phyloP scores from a whole-genome alignment of 1,140 invertebrate species.

The Conus betulinus region DNA sequence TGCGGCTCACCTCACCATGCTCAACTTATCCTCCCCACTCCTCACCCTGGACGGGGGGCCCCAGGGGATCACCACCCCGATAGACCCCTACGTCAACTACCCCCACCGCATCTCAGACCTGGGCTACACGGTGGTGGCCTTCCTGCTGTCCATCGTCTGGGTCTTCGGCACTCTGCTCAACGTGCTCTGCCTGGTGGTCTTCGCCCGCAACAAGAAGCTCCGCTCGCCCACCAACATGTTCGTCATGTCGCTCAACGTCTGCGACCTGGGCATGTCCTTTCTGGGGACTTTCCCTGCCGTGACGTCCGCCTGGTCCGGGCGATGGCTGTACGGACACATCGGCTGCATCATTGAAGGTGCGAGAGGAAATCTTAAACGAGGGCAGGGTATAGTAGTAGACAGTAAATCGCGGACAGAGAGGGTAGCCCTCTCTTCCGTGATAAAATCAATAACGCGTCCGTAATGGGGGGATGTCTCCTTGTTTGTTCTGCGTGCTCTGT shows the following conservation, averaged over 20 bases:
- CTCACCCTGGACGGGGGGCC: too few relatives aligned
- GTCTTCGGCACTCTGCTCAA: slow-evolving; percentile 47
- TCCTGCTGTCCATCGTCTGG: slow-evolving; percentile 39
- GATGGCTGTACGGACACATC: slow-evolving; percentile 53
- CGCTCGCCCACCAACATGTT: slow-evolving; percentile 64
- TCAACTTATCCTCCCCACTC: too few relatives aligned
- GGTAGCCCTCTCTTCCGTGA: too few relatives aligned
- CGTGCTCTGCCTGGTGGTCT: slow-evolving; percentile 45
- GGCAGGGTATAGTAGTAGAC: too few relatives aligned
- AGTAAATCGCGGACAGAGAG: too few relatives aligned
- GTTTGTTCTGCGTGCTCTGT: too few relatives aligned
- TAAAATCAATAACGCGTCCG: too few relatives aligned
- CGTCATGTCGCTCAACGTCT: slow-evolving; percentile 53
- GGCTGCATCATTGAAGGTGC: slow-evolving; percentile 49
- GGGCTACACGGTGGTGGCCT: slow-evolving; percentile 39
- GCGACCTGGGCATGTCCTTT: slow-evolving; percentile 57
- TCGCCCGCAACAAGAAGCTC: slow-evolving; percentile 56
- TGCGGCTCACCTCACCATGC: too few relatives aligned
- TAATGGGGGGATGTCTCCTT: too few relatives aligned
- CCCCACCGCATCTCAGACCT: slow-evolving; percentile 14
- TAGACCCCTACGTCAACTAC: neutral
- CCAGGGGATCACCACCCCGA: neutral
- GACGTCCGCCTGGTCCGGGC: slow-evolving; percentile 42
- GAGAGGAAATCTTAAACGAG: neutral
- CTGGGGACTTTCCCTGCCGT: slow-evolving; percentile 23